These are phyloP conservation scores for Cottus gobio DNA, from an alignment of 2,113 vertebrate genomes.

Conservation along the genomic window DNA sequence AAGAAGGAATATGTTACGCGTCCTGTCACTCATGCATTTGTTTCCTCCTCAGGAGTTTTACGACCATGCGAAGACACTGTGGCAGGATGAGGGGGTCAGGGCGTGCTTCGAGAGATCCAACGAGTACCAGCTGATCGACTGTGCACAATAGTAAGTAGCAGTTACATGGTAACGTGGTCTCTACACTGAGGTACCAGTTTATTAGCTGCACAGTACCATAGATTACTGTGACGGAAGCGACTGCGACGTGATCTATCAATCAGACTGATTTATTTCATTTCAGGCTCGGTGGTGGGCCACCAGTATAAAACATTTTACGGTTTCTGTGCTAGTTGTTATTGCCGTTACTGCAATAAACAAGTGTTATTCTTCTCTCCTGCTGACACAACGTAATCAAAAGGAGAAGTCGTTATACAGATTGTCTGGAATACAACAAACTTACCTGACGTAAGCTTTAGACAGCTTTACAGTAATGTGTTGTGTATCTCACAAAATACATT, in stretches of 20 bases:
- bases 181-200: neutral
- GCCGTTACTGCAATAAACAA: neutral
- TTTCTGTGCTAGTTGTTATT: neutral
- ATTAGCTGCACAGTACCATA: neutral
- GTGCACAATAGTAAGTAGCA: constrained; percentile 96
- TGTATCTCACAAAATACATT: neutral
- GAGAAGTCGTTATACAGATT: neutral
- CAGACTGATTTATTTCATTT: neutral
- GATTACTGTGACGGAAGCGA: neutral
- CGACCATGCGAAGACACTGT: constrained; percentile 94
- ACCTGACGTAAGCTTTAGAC: neutral
- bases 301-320: neutral
- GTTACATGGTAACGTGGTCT: neutral
- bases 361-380: neutral
- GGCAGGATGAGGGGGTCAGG: constrained; percentile 96
- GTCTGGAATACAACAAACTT: neutral
- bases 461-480: neutral
- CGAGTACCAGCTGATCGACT: constrained; percentile 98
- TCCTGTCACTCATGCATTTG: constrained; percentile 3
- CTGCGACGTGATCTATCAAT: neutral
- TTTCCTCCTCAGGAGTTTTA: constrained; percentile 91
- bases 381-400: neutral
- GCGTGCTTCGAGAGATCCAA: constrained; percentile 98
- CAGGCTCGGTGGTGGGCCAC: neutral
- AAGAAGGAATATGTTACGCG: neutral